Percentiles rank a stretch among this genome's conserved stretches.
phyloP scores from a whole-genome alignment of 1,140 invertebrate genomes.

The Vanessa tameamea region DNA sequence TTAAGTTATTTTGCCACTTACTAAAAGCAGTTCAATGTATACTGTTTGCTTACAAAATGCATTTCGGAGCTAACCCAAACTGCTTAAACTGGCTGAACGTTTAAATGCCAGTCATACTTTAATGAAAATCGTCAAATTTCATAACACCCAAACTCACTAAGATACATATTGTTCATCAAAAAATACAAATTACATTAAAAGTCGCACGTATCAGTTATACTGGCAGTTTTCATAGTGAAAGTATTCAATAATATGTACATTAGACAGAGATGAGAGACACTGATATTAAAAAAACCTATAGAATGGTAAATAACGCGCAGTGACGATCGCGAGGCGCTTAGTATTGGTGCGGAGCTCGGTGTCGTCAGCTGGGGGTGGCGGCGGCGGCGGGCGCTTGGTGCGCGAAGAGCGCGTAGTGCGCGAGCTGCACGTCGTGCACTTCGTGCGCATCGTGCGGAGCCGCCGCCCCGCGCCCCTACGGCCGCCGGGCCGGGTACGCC shows the following conservation, averaged over 20 bases:
- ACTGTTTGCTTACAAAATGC: no score
- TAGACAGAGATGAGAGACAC: not conserved
- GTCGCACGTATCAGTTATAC: not conserved
- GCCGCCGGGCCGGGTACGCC: conserved; percentile 51
- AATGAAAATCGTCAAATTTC: no score
- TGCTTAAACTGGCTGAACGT: no score
- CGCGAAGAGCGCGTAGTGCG: not conserved
- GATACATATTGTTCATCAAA: not conserved
- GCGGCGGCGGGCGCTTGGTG: conserved; percentile 1
- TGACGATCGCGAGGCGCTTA: no score
- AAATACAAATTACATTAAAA: not conserved
- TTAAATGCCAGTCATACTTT: no score
- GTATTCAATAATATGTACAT: conserved; percentile 1
- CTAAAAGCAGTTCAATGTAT: no score
- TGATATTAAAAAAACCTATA: not conserved
- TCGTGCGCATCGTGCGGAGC: conserved; percentile 31
- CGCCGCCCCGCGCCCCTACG: conserved; percentile 59
- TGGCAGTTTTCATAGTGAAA: not conserved
- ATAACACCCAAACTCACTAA: no score
- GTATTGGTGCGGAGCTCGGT: not conserved
- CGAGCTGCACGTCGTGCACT: conserved; percentile 28
- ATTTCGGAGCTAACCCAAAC: no score
- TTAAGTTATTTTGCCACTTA: no score
- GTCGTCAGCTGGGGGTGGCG: conserved; percentile 19
- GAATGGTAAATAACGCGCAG: no score